Percentiles rank a stretch among this genome's conserved stretches.
Conservation (phyloP, 2,797 vertebrate species). For the Rhinogobio ventralis region DNA sequence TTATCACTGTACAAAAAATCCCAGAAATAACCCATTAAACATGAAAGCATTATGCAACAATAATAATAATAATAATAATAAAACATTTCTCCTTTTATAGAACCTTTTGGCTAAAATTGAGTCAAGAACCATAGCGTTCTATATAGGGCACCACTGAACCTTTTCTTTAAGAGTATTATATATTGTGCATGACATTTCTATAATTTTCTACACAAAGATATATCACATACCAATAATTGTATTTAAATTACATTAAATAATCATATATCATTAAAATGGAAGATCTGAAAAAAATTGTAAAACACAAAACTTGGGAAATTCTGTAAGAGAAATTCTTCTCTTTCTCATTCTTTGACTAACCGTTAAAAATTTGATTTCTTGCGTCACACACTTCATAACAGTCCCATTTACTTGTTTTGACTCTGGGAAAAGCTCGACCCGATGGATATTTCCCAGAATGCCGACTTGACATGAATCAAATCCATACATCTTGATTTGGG, state of each 20-base stretch:
- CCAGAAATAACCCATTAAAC: neutral
- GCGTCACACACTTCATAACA: conserved; percentile 40
- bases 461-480: conserved; percentile 49
- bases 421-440: conserved; percentile 76
- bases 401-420: conserved; percentile 49
- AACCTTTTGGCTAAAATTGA: neutral
- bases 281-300: neutral
- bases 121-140: neutral
- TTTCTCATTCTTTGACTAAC: conserved; percentile 29
- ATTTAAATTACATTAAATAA: neutral
- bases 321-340: neutral
- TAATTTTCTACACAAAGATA: neutral
- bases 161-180: neutral
- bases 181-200: neutral
- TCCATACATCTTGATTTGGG: conserved; percentile 71
- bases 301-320: neutral
- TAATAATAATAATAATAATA: neutral
- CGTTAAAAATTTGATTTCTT: conserved; percentile 30
- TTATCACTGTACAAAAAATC: neutral
- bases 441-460: conserved; percentile 72
- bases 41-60: neutral
- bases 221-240: neutral
- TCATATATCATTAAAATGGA: neutral
- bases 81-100: neutral
- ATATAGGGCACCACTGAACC: neutral